Percentiles rank a stretch among this genome's conserved stretches.
Conservation (phyloP, 2,888 invertebrate species). For the Gandaritis pyraliata region DNA sequence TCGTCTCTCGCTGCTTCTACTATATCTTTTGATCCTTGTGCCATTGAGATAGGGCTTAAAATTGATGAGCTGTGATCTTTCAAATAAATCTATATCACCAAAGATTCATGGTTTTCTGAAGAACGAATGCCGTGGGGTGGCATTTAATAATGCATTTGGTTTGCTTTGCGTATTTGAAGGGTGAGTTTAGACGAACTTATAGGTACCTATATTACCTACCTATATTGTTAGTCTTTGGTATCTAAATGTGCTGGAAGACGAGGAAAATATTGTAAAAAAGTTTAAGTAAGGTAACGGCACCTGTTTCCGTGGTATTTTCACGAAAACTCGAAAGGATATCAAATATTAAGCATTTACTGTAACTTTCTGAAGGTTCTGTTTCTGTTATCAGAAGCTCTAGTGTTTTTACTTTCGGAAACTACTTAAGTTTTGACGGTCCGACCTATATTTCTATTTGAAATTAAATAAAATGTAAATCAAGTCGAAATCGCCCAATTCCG, state of each 20-base stretch:
- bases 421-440: too few relatives aligned
- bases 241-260: conserved; percentile 35
- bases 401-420: too few relatives aligned
- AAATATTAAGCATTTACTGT: too few relatives aligned
- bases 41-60: conserved; percentile 12
- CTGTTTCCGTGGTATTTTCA: too few relatives aligned
- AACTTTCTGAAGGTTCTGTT: too few relatives aligned
- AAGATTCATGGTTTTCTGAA: conserved; percentile 39
- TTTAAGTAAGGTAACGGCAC: too few relatives aligned
- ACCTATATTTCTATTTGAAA: too few relatives aligned
- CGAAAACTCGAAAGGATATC: too few relatives aligned
- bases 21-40: conserved; percentile 5
- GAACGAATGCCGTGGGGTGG: conserved; percentile 55
- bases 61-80: conserved; percentile 10
- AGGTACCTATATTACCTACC: conserved; percentile 46
- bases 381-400: too few relatives aligned
- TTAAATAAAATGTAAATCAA: too few relatives aligned
- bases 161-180: conserved; percentile 69
- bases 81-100: conserved; percentile 31
- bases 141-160: conserved; percentile 74
- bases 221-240: conserved; percentile 60
- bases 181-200: conserved; percentile 52
- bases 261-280: not conserved
- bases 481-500: too few relatives aligned
- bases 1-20: conserved; percentile 5